Base-by-base conservation (phyloP, 92 coral and sea anemone species). In the Isaurus tuberculatus region DNA sequence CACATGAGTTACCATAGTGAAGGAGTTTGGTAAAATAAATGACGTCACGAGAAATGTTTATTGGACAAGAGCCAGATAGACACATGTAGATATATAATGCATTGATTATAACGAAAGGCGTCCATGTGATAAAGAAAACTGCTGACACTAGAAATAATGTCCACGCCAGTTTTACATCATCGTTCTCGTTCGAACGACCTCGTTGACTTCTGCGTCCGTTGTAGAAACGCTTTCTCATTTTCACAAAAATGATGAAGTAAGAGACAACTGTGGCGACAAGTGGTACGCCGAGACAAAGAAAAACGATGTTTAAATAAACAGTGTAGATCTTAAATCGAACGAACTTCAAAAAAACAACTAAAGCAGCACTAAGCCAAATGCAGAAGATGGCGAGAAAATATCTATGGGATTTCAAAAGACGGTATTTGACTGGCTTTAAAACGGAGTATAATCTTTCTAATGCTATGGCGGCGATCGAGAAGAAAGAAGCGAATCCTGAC, bases 201-300 rank as follows among this genome's bases (percentile, higher is more conserved):
- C 33, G 82, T 30, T 61, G 68, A 4, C 33, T 17, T 25, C 1
- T 34, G 16, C 14, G 70, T 30, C 69, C 51, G 20, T 33, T 34
- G 17, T 22, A 29, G 5, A 40, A 34, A 17, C 82, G 82, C n/a
- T 61, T 58, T 36, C 34, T 77, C 82, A 77, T 77, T 77, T 77
- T 77, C 34, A 77, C 4, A 26, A 77, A 55, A 26, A 77, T 43
- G 22, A 57, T 0, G 4, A 34, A 58, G 29, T 77, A 77, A 20
- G 82, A 77, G 14, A 25, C 33, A 32, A 77, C 40, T 20, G 82
- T 77, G 17, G 32, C 31, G 3, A 77, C 43, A 60, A 77, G 49
- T 33, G 82, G 82, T 32, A 77, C 11, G 16, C 82, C 82, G 13
- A 77, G 82, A 15, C 69, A 77, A 32, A 77, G 53, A 57, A 77